Evolutionary conservation across 53 echinoderm and acorn worm genomes (phyloP).

Genomic region (Paracentrotus lividus): DNA sequence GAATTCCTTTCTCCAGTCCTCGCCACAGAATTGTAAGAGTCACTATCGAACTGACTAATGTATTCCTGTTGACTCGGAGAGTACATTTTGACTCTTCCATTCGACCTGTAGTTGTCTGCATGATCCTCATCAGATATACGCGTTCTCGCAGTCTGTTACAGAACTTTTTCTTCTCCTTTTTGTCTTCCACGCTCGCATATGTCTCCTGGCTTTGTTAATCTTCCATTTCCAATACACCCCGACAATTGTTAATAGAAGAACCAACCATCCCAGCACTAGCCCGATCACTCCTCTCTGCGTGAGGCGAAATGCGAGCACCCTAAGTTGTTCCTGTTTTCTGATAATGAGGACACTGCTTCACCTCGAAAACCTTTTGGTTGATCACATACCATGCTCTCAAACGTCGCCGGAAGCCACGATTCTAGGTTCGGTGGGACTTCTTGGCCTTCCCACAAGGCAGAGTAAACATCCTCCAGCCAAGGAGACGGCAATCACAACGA

Average conservation of each 20-base stretch:
- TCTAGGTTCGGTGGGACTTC: constrained; percentile 50
- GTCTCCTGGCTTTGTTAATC: constrained; percentile 6
- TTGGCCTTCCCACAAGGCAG: neutral
- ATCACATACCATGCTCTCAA: constrained; percentile 53
- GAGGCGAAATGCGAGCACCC: constrained; percentile 41
- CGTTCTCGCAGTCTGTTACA: no score
- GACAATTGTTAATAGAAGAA: neutral
- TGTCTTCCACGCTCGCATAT: constrained; percentile 63
- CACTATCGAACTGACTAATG: constrained; percentile 43
- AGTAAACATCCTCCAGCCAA: constrained; percentile 46
- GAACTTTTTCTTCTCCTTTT: constrained; percentile 23
- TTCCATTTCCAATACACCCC: constrained; percentile 56
- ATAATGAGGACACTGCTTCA: neutral
- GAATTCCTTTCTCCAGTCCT: neutral
- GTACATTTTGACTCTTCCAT: constrained; percentile 29
- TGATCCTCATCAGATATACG: neutral
- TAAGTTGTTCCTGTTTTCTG: constrained; percentile 45
- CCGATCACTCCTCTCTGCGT: constrained; percentile 11
- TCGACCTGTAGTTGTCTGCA: neutral
- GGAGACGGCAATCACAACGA: constrained; percentile 46
- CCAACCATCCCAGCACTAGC: constrained; percentile 27
- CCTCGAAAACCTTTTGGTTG: constrained; percentile 12
- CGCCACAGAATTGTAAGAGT: constrained; percentile 27
- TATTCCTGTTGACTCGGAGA: constrained; percentile 5
- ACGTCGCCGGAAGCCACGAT: constrained; percentile 33